A percentile compares a stretch with the other conserved stretches of the same genome.
Conservation (phyloP, 2,888 invertebrate species). For the Cerceris rybyensis region DNA sequence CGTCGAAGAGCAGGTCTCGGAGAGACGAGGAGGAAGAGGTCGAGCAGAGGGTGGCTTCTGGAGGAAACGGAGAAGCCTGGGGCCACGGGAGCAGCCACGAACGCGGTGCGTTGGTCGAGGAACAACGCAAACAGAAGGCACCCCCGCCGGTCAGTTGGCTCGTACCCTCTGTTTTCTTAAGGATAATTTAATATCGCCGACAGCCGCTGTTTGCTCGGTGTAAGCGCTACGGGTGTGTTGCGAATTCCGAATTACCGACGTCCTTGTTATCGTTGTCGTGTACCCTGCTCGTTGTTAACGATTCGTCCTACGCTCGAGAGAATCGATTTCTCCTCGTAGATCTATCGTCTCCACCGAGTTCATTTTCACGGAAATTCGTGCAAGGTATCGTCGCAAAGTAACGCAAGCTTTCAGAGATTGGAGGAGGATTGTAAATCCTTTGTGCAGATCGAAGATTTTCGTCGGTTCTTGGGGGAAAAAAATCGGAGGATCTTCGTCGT, state of each 20-base stretch:
- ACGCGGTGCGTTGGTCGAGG: conserved; percentile 3
- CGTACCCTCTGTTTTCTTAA: conserved; percentile 65
- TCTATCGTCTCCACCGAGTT: too few species aligned
- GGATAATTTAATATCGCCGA: conserved; percentile 69
- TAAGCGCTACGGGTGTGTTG: conserved; percentile 52
- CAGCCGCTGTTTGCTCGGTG: conserved; percentile 45
- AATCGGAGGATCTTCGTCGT: too few species aligned
- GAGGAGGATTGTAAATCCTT: too few species aligned
- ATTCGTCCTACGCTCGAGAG: too few species aligned
- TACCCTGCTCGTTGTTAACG: too few species aligned
- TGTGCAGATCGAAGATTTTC: too few species aligned
- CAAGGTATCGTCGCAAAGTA: too few species aligned
- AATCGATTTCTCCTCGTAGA: too few species aligned
- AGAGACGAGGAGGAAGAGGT: background rate
- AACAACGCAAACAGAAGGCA: conserved; percentile 34
- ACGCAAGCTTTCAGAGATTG: too few species aligned
- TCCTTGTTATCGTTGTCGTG: conserved; percentile 50
- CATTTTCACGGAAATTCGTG: too few species aligned
- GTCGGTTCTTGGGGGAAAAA: too few species aligned
- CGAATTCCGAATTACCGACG: conserved; percentile 62
- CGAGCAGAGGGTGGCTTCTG: background rate
- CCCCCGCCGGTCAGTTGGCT: conserved; percentile 15
- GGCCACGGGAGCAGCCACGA: background rate
- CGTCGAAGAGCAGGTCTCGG: too few species aligned
- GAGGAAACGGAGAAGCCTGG: background rate